phyloP scores from a whole-genome alignment of 2,113 vertebrate species.

The Aegithalos caudatus region DNA sequence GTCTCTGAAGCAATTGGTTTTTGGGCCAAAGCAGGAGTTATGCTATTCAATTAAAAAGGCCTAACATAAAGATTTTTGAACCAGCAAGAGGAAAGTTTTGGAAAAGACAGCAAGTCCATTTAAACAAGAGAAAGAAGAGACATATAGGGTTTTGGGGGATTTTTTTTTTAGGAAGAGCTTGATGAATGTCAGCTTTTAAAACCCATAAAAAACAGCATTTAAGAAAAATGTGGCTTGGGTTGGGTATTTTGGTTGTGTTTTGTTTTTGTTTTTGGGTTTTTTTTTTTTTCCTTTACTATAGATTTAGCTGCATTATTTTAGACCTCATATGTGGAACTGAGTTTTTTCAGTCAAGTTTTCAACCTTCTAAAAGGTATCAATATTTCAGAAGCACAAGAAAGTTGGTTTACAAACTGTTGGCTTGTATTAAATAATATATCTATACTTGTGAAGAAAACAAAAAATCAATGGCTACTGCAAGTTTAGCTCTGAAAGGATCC shows the following conservation, averaged over 20 bases:
- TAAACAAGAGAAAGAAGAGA: not conserved
- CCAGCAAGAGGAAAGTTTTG: not conserved
- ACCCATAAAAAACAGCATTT: not conserved
- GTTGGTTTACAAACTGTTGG: conserved; percentile 15
- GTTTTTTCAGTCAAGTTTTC: not conserved
- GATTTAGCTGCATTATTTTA: not conserved
- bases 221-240: not conserved
- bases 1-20: not conserved
- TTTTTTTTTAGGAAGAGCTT: not conserved
- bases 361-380: not conserved
- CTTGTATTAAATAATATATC: conserved; percentile 44
- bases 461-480: conserved; percentile 9
- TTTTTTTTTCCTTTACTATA: not conserved
- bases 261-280: not conserved
- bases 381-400: conserved; percentile 16
- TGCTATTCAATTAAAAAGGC: not conserved
- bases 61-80: not conserved
- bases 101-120: not conserved
- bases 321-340: not conserved
- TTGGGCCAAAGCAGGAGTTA: too few species aligned
- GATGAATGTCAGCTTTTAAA: not conserved
- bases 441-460: not conserved
- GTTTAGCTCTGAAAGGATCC: not conserved
- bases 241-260: too few species aligned
- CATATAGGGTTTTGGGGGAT: not conserved